These are phyloP conservation scores for Lamellibrachia satsuma DNA, from an alignment of 2,888 invertebrate species.

Conservation along the genomic window DNA sequence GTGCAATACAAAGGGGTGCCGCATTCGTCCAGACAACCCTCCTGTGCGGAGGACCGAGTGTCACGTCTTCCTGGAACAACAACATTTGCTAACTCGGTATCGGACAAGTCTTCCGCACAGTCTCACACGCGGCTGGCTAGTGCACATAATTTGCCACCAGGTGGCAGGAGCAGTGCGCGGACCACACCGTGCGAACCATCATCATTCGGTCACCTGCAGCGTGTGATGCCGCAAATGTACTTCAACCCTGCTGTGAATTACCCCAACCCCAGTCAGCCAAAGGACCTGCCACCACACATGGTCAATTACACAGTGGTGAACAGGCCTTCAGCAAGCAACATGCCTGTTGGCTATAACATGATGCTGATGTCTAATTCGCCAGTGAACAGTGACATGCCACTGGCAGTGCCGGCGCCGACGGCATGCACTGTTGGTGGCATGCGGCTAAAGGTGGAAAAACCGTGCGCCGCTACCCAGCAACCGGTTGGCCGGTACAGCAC, in stretches of 20 bases:
- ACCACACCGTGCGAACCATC: neutral
- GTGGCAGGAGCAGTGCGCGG: neutral
- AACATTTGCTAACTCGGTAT: neutral
- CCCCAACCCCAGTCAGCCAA: neutral
- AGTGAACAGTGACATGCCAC: neutral
- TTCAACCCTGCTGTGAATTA: neutral
- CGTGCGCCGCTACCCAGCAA: neutral
- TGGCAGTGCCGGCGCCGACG: neutral
- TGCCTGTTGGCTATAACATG: neutral
- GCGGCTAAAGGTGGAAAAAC: slow-evolving; percentile 1
- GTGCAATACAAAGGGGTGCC: neutral
- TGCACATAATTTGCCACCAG: neutral
- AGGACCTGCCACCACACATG: neutral
- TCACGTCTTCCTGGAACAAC: neutral
- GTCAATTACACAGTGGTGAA: neutral
- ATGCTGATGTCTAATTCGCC: neutral
- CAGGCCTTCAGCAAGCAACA: neutral
- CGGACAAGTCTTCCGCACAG: neutral
- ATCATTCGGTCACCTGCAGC: neutral
- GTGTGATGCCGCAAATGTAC: neutral
- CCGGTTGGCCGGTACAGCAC: neutral
- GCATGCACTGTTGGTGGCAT: neutral
- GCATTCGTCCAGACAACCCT: neutral
- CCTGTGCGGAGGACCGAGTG: neutral
- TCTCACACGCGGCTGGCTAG: neutral